Evolutionary conservation across 2,888 invertebrate species (phyloP).

Genomic region (Tanytarsus gracilentus): DNA sequence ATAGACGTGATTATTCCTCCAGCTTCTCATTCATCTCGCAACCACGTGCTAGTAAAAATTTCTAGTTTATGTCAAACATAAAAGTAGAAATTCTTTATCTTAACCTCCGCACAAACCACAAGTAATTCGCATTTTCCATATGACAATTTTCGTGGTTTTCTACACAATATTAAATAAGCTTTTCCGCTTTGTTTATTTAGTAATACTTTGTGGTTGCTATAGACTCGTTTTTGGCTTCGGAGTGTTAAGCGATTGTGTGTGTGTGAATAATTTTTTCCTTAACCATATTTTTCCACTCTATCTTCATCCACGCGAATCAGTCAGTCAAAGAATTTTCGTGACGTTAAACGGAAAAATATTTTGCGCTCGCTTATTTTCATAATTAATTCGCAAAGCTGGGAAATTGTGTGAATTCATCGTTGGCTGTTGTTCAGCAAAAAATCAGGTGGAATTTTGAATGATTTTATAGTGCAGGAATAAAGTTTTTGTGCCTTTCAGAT

Average conservation of each 20-base stretch:
- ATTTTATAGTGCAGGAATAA: neutral
- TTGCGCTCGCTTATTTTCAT: neutral
- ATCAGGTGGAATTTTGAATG: slow-evolving; percentile 31
- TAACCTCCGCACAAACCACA: too few relatives aligned
- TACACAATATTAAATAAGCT: neutral
- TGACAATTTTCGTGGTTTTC: slow-evolving; percentile 3
- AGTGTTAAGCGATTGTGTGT: neutral
- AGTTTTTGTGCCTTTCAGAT: neutral
- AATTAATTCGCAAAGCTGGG: slow-evolving; percentile 46
- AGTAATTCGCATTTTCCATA: slow-evolving; percentile 1
- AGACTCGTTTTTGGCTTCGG: neutral
- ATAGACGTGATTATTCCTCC: too few relatives aligned
- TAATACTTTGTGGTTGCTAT: slow-evolving; percentile 18
- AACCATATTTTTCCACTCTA: neutral
- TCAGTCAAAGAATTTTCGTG: slow-evolving; percentile 11
- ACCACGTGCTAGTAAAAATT: too few relatives aligned
- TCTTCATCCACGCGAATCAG: neutral
- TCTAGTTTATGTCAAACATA: too few relatives aligned
- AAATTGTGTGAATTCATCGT: slow-evolving; percentile 52
- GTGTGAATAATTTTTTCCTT: neutral
- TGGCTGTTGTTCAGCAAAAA: slow-evolving; percentile 45
- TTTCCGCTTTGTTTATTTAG: slow-evolving; percentile 23
- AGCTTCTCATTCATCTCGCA: too few relatives aligned
- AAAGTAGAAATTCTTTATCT: too few relatives aligned
- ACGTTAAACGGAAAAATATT: neutral